Conservation (phyloP, 2,888 invertebrate species). For the Microctonus hyperodae region DNA sequence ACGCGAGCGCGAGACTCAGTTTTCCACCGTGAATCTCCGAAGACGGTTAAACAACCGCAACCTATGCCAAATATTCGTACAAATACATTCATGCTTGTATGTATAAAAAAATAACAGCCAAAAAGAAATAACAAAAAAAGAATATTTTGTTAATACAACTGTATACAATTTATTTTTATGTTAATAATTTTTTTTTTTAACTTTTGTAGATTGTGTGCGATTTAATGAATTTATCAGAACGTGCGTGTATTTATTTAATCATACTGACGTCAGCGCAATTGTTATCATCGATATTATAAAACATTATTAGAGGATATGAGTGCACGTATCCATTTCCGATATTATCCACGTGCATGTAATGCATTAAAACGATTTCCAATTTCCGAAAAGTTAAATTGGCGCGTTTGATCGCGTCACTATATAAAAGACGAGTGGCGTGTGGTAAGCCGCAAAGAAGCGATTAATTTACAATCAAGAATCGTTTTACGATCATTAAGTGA, state of each 20-base stretch:
- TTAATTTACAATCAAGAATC: neutral
- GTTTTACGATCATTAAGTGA: neutral
- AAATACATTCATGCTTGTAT: too few species aligned
- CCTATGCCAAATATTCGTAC: neutral
- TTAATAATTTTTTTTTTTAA: neutral
- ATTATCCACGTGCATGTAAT: neutral
- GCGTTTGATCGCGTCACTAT: neutral
- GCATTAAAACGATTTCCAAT: neutral
- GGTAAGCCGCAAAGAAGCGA: neutral
- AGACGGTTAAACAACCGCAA: neutral
- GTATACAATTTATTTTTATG: neutral
- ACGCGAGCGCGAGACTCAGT: constrained; percentile 27
- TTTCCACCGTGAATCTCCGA: constrained; percentile 15
- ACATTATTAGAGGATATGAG: neutral
- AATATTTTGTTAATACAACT: neutral
- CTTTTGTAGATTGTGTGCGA: neutral
- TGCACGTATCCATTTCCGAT: neutral
- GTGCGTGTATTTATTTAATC: neutral
- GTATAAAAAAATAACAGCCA: too few species aligned
- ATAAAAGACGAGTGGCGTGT: neutral
- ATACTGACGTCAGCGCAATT: neutral
- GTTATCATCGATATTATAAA: neutral
- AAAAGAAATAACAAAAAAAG: neutral
- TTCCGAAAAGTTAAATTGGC: neutral
- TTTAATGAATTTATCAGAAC: neutral